Base-by-base conservation (phyloP, 2,888 invertebrate species). In the Drosophila emarginata region DNA sequence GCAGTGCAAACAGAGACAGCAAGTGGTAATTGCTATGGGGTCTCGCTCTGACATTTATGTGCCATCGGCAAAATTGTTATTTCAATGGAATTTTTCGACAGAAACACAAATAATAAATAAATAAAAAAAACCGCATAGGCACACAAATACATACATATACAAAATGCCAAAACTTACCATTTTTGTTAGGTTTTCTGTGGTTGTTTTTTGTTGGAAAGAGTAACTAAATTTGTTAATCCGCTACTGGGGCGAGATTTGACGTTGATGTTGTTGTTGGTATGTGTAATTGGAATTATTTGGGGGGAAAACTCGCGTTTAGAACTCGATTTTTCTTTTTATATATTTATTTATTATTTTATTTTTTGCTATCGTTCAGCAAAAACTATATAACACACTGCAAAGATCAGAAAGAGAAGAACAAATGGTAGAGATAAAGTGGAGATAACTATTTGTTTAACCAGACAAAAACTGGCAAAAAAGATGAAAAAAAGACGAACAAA, bases 141-240 rank as follows among this genome's bases (percentile, higher is more conserved):
- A 58, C 54, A 23, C 21, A 14, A 14, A 50, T 4, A 12, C 11
- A 18, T 15, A 11, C 9, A 32, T 51, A 18, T 2, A 15, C 2
- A 18, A 45, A 18, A 18, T 18, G 54, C 45, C 68, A 72, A 52
- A 67, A 85, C 87, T 84, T 84, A 84, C 84, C 84, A 84, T 84
- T 84, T 76, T 84, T 80, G 74, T 87, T 71, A 78, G 72, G 68
- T 70, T 84, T 54, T 28, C 79, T 78, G 69, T 84, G 58, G 69
- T 53, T 63, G 59, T 74, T 64, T 9, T 32, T 32, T 59, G 67
- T 75, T 80, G 78, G 78, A 80, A 86, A 74, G 72, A 80, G 76
- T 84, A 79, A 81, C 79, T 84, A 82, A 78, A 72, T 45, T 45
- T 78, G 74, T 83, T 87, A 85, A 87, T 87, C 83, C 87, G 87